Evolutionary conservation across 1,140 invertebrate genomes (phyloP).

Genomic region (Pachypsylla venusta): DNA sequence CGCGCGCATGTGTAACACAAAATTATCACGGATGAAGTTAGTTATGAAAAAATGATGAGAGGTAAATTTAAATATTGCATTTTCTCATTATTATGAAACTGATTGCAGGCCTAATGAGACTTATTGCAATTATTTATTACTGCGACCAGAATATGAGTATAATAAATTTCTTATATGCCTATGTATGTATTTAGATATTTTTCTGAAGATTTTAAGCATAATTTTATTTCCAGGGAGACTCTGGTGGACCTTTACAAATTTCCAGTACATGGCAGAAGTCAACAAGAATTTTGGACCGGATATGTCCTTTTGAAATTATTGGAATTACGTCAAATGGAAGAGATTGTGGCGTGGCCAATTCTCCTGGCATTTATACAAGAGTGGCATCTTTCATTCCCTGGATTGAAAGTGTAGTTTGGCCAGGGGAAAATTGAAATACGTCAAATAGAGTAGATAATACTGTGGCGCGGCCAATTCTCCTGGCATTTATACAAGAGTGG

Average conservation of each 20-base stretch:
- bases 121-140: too few species aligned
- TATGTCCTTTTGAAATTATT: slow-evolving; percentile 36
- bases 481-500: slow-evolving; percentile 49
- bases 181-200: too few species aligned
- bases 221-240: slow-evolving; percentile 40
- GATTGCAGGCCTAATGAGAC: too few species aligned
- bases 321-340: slow-evolving; percentile 49
- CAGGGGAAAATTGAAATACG: too few species aligned
- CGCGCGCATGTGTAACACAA: too few species aligned
- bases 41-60: too few species aligned
- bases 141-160: too few species aligned
- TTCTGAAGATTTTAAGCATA: neutral
- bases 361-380: slow-evolving; percentile 48
- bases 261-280: slow-evolving; percentile 33
- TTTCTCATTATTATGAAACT: too few species aligned
- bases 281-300: slow-evolving; percentile 33
- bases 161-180: too few species aligned
- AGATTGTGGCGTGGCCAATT: slow-evolving; percentile 36
- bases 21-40: too few species aligned
- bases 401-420: slow-evolving; percentile 45
- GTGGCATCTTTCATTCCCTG: slow-evolving; percentile 48
- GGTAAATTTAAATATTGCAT: too few species aligned
- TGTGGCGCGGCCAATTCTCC: slow-evolving; percentile 39
- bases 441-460: slow-evolving; percentile 30
- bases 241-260: slow-evolving; percentile 41